phyloP scores from a whole-genome alignment of 2,888 invertebrate genomes.

The Adela reaumurella region DNA sequence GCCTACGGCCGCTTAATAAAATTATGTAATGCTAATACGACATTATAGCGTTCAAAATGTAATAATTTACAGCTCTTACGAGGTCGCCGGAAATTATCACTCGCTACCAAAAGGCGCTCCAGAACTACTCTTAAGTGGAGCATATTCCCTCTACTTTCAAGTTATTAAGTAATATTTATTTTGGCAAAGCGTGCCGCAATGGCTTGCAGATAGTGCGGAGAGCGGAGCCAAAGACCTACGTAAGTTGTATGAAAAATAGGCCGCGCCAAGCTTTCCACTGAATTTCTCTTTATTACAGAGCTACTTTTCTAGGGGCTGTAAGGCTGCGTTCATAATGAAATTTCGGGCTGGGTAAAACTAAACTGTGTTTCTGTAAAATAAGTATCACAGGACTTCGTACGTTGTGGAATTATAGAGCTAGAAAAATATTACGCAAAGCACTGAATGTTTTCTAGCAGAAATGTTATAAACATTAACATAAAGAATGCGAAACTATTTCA shows the following conservation, averaged over 20 bases:
- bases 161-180: constrained; percentile 56
- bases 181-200: constrained; percentile 26
- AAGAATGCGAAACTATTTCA: too few species aligned
- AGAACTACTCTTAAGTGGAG: constrained; percentile 29
- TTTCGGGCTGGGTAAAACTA: too few species aligned
- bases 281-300: neutral
- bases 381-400: too few species aligned
- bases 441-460: too few species aligned
- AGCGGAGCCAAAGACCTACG: neutral
- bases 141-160: constrained; percentile 56
- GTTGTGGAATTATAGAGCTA: too few species aligned
- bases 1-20: too few species aligned
- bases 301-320: neutral
- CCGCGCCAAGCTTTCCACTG: neutral
- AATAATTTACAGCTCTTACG: too few species aligned
- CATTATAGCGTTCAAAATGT: too few species aligned
- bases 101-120: neutral
- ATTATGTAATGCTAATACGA: too few species aligned
- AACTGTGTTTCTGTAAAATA: too few species aligned
- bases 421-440: too few species aligned
- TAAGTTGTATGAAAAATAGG: neutral
- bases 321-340: neutral
- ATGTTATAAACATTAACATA: too few species aligned
- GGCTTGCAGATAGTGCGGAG: neutral
- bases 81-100: neutral